These are phyloP conservation scores for Protobothrops mucrosquamatus DNA, from an alignment of 2,113 vertebrate species.

Conservation along the genomic window DNA sequence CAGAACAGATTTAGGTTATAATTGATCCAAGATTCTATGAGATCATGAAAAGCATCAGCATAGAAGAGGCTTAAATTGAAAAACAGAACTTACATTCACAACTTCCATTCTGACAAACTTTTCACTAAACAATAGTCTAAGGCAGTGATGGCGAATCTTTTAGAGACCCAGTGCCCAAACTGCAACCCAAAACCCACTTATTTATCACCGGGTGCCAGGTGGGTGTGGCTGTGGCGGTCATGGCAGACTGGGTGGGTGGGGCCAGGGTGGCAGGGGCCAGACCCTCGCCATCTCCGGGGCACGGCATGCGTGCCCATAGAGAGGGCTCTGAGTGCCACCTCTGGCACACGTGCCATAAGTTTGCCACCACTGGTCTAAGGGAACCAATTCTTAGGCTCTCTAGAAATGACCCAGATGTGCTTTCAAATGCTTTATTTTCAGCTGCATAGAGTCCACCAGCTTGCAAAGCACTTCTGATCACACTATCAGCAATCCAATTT, in stretches of 20 bases:
- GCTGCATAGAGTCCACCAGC: not conserved
- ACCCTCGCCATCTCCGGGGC: too few species aligned
- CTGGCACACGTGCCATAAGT: too few species aligned
- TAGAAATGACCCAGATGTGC: not conserved
- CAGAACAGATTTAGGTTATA: not conserved
- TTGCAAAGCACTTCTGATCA: not conserved
- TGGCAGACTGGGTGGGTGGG: too few species aligned
- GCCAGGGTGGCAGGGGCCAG: too few species aligned
- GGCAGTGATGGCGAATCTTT: too few species aligned
- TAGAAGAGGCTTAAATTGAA: not conserved
- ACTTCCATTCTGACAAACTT: not conserved
- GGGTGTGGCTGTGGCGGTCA: too few species aligned
- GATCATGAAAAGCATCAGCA: not conserved
- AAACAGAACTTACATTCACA: not conserved
- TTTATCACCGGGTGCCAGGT: too few species aligned
- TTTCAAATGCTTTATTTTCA: not conserved
- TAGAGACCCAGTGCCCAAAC: too few species aligned
- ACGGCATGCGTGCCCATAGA: too few species aligned
- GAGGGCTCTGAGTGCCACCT: too few species aligned
- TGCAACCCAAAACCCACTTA: too few species aligned
- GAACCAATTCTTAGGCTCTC: not conserved
- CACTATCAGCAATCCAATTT: not conserved
- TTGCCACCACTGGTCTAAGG: not conserved
- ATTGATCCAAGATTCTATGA: not conserved
- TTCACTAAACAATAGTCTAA: not conserved